Conservation (phyloP, 2,888 invertebrate species). For the Augiades crinisus region DNA sequence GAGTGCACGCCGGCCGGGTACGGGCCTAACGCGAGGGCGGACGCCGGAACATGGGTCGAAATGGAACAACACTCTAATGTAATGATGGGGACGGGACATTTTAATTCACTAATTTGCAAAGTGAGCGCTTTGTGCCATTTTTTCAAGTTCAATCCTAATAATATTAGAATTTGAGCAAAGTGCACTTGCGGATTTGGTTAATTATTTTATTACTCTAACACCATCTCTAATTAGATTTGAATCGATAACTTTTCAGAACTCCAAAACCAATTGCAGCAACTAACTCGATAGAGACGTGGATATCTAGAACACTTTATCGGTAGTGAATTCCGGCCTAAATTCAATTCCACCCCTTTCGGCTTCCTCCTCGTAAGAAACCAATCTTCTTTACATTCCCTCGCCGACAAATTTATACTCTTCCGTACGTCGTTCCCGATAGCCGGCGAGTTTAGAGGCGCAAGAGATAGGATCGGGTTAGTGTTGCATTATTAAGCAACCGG, state of each 20-base stretch:
- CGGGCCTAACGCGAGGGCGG: constrained; percentile 46
- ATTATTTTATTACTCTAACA: too few relatives aligned
- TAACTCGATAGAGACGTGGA: neutral
- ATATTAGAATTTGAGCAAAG: neutral
- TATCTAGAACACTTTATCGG: constrained; percentile 30
- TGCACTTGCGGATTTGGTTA: too few relatives aligned
- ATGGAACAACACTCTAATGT: constrained; percentile 80
- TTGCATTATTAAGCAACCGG: constrained; percentile 59
- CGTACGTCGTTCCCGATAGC: constrained; percentile 66
- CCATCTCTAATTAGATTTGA: too few relatives aligned
- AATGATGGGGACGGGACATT: constrained; percentile 80
- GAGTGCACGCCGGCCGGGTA: constrained; percentile 35
- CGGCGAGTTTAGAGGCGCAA: constrained; percentile 39
- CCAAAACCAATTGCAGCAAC: too few relatives aligned
- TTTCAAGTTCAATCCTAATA: constrained; percentile 28
- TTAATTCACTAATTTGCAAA: constrained; percentile 81
- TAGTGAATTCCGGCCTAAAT: constrained; percentile 73
- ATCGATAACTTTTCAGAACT: too few relatives aligned
- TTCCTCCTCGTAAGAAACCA: constrained; percentile 71
- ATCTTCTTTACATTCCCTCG: constrained; percentile 78
- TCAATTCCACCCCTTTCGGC: constrained; percentile 75
- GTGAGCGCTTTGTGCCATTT: constrained; percentile 68
- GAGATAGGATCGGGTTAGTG: constrained; percentile 39
- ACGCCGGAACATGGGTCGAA: constrained; percentile 63
- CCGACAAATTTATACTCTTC: constrained; percentile 78